Evolutionary conservation across 2,797 vertebrate genomes (phyloP), one percentile per base, ranked within the genome.

Genomic region (Sebastes vulpes): DNA sequence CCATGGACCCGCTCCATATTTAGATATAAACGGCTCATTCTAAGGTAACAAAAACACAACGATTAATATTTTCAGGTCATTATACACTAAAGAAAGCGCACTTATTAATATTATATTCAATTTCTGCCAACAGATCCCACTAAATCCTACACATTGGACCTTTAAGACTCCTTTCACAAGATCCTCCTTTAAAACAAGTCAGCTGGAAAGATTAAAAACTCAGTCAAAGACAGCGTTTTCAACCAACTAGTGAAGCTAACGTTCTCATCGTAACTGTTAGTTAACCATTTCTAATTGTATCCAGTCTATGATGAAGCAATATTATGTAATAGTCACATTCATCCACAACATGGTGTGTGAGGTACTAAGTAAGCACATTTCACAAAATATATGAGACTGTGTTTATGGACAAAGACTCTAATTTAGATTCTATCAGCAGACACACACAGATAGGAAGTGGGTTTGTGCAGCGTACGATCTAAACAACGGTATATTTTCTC

Each of bases 401-500:
- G 68, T 70, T 85, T 54, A 60, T 72, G 66, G 69, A 72, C 78
- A 75, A 68, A 79, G 70, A 84, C 88, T 70, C 77, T 84, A 75
- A 83, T 87, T 87, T 67, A 76, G 72, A 89, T 84, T 87, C 84
- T 65, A 72, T 64, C 56, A 31, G 58, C 75, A 81, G 63, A 64
- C 54, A 20, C 21, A 60, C 23, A 50, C 56, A 73, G 61, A 85
- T 54, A 80, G 65, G 7, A 76, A 48, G 61, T 61, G 67, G 61
- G 65, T 79, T 42, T 65, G 38, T 38, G 32, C 74, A 54, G 66
- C 67, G 52, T 70, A 75, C 63, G 81, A 61, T 84, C 67, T 81
- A 76, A 77, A 78, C 68, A 84, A 72, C 84, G 72, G 28, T 85
- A 65, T 89, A 53, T 84, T 86, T 78, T 59, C 82, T 65, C 79